Conservation (phyloP, 2,888 invertebrate genomes). For the Scaptodrosophila latifasciaeformis region DNA sequence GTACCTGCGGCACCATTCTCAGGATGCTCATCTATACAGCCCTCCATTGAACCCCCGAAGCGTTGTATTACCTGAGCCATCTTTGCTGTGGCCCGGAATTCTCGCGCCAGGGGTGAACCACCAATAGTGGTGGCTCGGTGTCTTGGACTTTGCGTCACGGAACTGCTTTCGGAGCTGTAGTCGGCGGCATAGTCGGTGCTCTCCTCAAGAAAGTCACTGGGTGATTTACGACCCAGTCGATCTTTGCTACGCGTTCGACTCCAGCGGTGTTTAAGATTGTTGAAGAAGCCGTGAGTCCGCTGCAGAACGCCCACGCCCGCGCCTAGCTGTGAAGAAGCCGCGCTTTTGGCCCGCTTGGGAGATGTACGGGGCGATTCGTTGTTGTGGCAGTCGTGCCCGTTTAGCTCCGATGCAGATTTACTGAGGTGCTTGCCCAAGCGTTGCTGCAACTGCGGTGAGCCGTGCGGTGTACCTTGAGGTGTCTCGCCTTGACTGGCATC, state of each 20-base stretch:
- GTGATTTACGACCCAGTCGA: conserved; percentile 78
- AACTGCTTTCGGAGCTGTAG: conserved; percentile 85
- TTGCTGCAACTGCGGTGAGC: conserved; percentile 66
- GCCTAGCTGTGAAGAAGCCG: conserved; percentile 78
- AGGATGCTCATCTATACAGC: conserved; percentile 71
- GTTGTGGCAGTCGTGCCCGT: conserved; percentile 79
- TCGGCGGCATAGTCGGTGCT: conserved; percentile 86
- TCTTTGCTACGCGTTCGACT: conserved; percentile 84
- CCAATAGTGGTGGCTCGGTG: conserved; percentile 79
- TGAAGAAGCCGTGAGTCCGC: conserved; percentile 88
- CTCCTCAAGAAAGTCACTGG: conserved; percentile 78
- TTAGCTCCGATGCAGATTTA: conserved; percentile 88
- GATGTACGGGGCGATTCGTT: conserved; percentile 76
- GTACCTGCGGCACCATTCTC: conserved; percentile 51
- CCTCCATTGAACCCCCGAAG: conserved; percentile 73
- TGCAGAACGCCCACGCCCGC: conserved; percentile 80
- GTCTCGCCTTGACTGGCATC: conserved; percentile 27
- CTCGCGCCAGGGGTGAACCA: conserved; percentile 75
- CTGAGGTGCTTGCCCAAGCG: conserved; percentile 81
- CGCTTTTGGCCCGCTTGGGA: conserved; percentile 76
- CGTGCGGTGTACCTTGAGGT: conserved; percentile 52
- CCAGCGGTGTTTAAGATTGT: conserved; percentile 88
- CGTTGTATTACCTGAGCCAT: conserved; percentile 69
- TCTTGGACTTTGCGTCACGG: conserved; percentile 85
- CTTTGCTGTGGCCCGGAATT: conserved; percentile 70